These are phyloP conservation scores for Caloenas nicobarica DNA, from an alignment of 2,113 vertebrate species.

Conservation along the genomic window DNA sequence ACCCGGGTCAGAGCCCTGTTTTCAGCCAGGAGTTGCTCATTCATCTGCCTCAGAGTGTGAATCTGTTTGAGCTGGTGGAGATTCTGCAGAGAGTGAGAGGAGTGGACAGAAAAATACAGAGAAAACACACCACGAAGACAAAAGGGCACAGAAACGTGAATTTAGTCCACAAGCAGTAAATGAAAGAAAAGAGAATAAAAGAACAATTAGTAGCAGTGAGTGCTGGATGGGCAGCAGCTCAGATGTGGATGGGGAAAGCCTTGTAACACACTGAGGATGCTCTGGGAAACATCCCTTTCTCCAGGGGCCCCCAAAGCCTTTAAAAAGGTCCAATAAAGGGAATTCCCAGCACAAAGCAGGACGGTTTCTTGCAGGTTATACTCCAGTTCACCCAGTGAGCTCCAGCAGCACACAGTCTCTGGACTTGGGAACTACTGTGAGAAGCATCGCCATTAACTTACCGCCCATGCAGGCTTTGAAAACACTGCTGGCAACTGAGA, in stretches of 20 bases:
- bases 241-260: background rate
- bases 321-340: background rate
- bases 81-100: constrained; percentile 83
- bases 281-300: background rate
- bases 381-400: background rate
- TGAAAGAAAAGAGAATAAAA: constrained; percentile 3
- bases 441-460: background rate
- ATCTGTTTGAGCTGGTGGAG: constrained; percentile 91
- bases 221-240: background rate
- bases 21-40: constrained; percentile 90
- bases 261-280: background rate
- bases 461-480: background rate
- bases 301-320: background rate
- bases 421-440: background rate
- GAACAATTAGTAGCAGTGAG: constrained; percentile 35
- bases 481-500: background rate
- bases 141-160: constrained; percentile 61
- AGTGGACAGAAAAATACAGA: constrained; percentile 67
- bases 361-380: background rate
- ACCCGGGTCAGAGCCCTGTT: constrained; percentile 93
- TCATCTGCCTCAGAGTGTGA: constrained; percentile 88
- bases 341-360: background rate
- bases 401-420: background rate
- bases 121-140: constrained; percentile 66
- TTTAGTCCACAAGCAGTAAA: constrained; percentile 47